A percentile compares a stretch with the other conserved stretches of the same genome.
phyloP scores from a whole-genome alignment of 1,140 invertebrate genomes.

The Panagrolaimus sp. region DNA sequence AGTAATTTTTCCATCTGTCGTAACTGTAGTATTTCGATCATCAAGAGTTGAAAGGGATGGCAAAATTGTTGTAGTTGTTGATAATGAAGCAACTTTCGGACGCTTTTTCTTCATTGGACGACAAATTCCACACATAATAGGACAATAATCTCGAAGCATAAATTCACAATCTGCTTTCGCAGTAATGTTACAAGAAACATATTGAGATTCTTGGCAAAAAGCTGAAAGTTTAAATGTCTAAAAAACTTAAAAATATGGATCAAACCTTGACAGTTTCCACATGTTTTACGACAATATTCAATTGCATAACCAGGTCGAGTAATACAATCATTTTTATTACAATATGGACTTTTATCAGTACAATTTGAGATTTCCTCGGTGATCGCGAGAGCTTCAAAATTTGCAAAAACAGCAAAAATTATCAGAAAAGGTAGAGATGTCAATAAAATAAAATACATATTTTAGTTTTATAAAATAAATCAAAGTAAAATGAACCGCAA shows the following conservation, averaged over 20 bases:
- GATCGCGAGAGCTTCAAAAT: too few species aligned
- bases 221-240: constrained; percentile 1
- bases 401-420: too few species aligned
- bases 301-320: constrained; percentile 30
- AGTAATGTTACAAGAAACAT: constrained; percentile 23
- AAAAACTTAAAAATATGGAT: not conserved
- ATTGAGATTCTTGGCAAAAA: constrained; percentile 28
- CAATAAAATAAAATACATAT: too few species aligned
- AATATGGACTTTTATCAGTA: constrained; percentile 31
- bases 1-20: too few species aligned
- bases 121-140: constrained; percentile 29
- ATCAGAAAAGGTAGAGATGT: too few species aligned
- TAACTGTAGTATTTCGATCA: too few species aligned
- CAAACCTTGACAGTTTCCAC: constrained; percentile 28
- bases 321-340: constrained; percentile 32
- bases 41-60: not conserved
- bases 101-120: not conserved
- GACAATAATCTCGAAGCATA: constrained; percentile 32
- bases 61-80: not conserved
- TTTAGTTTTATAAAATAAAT: too few species aligned
- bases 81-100: not conserved
- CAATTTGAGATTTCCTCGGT: not conserved
- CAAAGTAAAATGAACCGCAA: too few species aligned
- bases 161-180: constrained; percentile 28
- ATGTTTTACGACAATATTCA: constrained; percentile 33